Evolutionary conservation across 2,888 invertebrate genomes (phyloP), one percentile per base, ranked within the genome.

Genomic region (Cyclophora punctaria): DNA sequence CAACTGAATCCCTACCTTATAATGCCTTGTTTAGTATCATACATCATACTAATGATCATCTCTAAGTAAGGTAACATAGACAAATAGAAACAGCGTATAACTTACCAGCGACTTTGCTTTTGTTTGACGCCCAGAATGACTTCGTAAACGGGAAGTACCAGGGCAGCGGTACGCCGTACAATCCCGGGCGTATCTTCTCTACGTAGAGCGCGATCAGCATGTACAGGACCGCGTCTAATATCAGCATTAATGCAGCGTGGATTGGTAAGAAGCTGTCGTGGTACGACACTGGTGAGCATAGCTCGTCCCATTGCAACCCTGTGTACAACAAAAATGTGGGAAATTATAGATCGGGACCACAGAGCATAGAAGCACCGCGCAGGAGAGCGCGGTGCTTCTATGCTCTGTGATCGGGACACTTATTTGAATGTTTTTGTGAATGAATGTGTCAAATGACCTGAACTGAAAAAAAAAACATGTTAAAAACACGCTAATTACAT

Each of bases 161-260:
- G 4, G 93, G 93, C 53, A 93, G 89, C 0, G 95, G 93, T 0
- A 97, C 93, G 2, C 97, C 97, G 73, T 92, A 96, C 51, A 93
- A 91, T 3, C 97, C 97, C 0, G 98, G 98, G 55, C 93, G 91
- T 47, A 98, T 91, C 57, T 94, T 95, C 78, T 98, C 97, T 35
- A 97, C 88, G 69, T 98, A 98, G 78, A 97, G 89, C 0, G 97
- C 93, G 34, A 97, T 82, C 4, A 93, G 50, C 71, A 95, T 89
- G 72, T 96, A 96, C 0, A 96, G 56, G 35, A 93, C 59, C 0
- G 90, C 78, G 66, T 95, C 95, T 0, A 95, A 61, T 47, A 95
- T 71, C 66, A 97, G 80, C 89, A 96, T 92, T 1, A 95, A 66
- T 45, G 94, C 89, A 40, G 94, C 90, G 59, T 92, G 90, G 2